A percentile compares a stretch with the other conserved stretches of the same genome.
Evolutionary conservation across 2,797 vertebrate genomes (phyloP).

Genomic region (Sciurus carolinensis): DNA sequence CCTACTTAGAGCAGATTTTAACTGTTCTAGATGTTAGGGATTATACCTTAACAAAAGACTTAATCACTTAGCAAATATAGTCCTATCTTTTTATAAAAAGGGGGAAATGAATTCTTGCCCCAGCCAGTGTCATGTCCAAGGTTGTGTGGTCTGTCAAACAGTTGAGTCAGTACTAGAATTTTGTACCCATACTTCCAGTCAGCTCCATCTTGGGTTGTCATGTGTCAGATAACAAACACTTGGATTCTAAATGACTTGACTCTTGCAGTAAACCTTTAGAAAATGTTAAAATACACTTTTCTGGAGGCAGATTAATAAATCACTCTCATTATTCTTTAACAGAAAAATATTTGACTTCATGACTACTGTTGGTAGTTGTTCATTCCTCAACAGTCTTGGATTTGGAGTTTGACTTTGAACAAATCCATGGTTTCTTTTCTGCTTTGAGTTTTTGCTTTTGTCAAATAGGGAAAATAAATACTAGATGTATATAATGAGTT

Average conservation of each 20-base stretch:
- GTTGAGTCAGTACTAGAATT: background rate
- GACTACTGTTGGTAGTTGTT: background rate
- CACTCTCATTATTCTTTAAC: background rate
- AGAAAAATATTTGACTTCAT: slow-evolving; percentile 31
- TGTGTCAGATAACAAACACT: background rate
- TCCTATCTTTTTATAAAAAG: background rate
- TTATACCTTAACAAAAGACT: background rate
- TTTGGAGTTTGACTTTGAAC: slow-evolving; percentile 38
- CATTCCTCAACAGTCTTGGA: background rate
- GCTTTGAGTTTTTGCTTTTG: slow-evolving; percentile 29
- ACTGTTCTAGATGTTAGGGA: background rate
- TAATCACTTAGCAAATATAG: background rate
- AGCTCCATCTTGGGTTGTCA: background rate
- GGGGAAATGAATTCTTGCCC: background rate
- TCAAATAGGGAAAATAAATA: slow-evolving; percentile 1
- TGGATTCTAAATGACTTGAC: background rate
- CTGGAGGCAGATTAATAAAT: background rate
- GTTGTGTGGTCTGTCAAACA: background rate
- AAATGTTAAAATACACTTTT: background rate
- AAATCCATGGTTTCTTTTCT: slow-evolving; percentile 5
- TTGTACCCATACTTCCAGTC: background rate
- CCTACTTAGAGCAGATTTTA: background rate
- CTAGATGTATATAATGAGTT: background rate
- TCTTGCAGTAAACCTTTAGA: background rate
- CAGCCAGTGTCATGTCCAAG: background rate